phyloP scores from a whole-genome alignment of 1,140 invertebrate genomes.

The Solen grandis region DNA sequence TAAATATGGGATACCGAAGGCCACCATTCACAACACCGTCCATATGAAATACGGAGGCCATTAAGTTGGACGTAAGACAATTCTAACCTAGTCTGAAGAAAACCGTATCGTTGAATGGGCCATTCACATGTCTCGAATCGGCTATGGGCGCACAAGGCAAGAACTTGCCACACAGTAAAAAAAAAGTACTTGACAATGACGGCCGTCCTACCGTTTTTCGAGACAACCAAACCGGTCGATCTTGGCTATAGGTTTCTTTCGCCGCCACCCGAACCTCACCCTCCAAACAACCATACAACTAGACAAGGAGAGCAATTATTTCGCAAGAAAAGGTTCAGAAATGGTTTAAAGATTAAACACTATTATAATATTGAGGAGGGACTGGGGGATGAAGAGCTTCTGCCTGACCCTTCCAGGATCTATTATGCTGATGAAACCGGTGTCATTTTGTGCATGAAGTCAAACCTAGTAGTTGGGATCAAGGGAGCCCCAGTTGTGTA shows the following conservation, averaged over 20 bases:
- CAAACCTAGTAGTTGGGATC: background rate
- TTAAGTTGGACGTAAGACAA: background rate
- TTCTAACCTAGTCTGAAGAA: background rate
- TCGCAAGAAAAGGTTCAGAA: background rate
- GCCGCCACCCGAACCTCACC: background rate
- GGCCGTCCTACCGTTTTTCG: background rate
- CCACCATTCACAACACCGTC: background rate
- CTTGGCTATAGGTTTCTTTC: background rate
- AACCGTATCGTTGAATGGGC: background rate
- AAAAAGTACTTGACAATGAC: background rate
- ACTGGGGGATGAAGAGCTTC: background rate
- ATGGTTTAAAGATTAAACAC: background rate
- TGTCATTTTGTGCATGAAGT: background rate
- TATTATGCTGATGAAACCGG: background rate
- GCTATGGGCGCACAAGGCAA: background rate
- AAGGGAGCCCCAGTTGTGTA: background rate
- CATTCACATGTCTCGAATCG: background rate
- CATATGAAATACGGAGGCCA: background rate
- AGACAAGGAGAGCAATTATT: background rate
- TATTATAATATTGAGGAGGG: background rate
- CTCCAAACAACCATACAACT: background rate
- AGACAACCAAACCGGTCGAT: background rate
- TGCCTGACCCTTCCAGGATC: background rate
- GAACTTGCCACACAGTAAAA: background rate
- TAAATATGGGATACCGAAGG: background rate